Percentiles rank a stretch among this genome's conserved stretches.
Conservation (phyloP, 2,797 vertebrate genomes). For the Poecilia picta region DNA sequence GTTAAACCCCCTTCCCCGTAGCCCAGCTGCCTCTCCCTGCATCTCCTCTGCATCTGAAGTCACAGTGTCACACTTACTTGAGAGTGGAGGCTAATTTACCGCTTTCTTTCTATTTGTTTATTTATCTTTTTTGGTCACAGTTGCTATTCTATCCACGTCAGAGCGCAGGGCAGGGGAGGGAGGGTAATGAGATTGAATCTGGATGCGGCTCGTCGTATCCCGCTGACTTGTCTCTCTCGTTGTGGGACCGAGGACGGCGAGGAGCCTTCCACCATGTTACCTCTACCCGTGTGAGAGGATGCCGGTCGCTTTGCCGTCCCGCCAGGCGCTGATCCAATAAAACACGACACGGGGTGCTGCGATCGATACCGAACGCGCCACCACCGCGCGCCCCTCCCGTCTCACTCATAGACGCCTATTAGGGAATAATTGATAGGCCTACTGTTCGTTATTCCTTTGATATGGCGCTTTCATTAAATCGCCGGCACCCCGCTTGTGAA, state of each 20-base stretch:
- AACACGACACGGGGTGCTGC: conserved; percentile 46
- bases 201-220: conserved; percentile 65
- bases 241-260: conserved; percentile 42
- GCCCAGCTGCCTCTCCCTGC: conserved; percentile 29
- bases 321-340: conserved; percentile 71
- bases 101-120: conserved; percentile 7
- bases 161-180: conserved; percentile 8
- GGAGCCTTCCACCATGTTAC: conserved; percentile 69
- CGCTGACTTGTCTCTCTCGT: conserved; percentile 47
- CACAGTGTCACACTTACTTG: conserved; percentile 76
- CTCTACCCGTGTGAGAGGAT: conserved; percentile 66
- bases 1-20: conserved; percentile 36
- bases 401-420: conserved; percentile 55
- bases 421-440: conserved; percentile 72
- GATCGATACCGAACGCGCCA: conserved; percentile 71
- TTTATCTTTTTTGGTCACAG: conserved; percentile 41
- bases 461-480: conserved; percentile 71
- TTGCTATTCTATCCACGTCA: conserved; percentile 74
- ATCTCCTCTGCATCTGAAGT: conserved; percentile 59
- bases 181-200: conserved; percentile 80
- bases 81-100: conserved; percentile 62
- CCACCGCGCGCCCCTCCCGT: conserved; percentile 30
- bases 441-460: conserved; percentile 72
- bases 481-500: conserved; percentile 36
- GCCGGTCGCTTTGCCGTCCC: conserved; percentile 48